Evolutionary conservation across 2,888 invertebrate genomes (phyloP), one percentile per base, ranked within the genome.

Genomic region (Physocephala rufipes): DNA sequence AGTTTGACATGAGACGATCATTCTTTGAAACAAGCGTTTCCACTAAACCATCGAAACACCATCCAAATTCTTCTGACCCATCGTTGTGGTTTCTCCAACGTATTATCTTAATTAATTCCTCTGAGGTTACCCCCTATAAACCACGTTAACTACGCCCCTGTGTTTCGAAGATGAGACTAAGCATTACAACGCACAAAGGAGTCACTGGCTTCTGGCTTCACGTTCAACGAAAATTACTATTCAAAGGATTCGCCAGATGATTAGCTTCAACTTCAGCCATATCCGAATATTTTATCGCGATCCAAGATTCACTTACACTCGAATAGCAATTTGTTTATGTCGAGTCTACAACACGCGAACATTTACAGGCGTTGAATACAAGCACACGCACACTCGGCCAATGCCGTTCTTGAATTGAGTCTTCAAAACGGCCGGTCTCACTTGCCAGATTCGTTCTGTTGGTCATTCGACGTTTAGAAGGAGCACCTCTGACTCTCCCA

Each of bases 261-360:
- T 74, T 74, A 74, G 71, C 67, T 74, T 59, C 45, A 74, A 68
- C 67, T 72, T 59, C 45, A 66, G 36, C 67, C 69, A 71, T 66
- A 67, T 74, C 70, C 67, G 67, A 73, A 71, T 73, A 71, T 70
- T 74, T 74, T 73, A 74, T 74, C 73, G 71, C 74, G 73, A 71
- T 74, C 67, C 70, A 74, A 74, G 73, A 74, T 74, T 74, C 74
- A 74, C 74, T 74, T 74, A 74, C 63, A 71, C 71, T 69, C 61
- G 49, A 19, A 45, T 47, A 36, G 62, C 61, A 68, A 62, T 68
- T 68, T 68, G 68, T 68, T 68, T 61, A 36, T 68, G 68, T 61
- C 62, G 61, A 30, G 49, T 61, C 13, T 62, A 68, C 62, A 62
- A 61, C 68, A 68, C 36, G 36, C 36, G 36, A 36, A 36, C 36